Conservation (phyloP, 2,113 vertebrate genomes). For the Brachyhypopomus gauderio region DNA sequence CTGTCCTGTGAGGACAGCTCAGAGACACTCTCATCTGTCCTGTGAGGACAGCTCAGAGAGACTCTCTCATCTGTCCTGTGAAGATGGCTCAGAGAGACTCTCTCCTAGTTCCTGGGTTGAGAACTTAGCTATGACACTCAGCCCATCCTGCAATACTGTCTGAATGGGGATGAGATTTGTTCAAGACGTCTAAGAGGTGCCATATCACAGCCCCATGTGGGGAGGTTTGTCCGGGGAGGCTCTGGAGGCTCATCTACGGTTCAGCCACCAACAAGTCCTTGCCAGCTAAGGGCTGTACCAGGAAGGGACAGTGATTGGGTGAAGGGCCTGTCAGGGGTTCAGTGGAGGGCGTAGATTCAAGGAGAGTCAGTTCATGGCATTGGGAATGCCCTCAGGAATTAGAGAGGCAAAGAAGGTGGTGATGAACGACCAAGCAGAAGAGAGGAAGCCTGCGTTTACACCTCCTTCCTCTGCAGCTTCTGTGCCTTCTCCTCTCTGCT, state of each 20-base stretch:
- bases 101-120: neutral
- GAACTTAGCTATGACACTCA: neutral
- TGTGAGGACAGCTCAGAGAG: neutral
- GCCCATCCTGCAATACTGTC: slow-evolving; percentile 7
- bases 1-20: neutral
- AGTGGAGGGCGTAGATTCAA: neutral
- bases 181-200: neutral
- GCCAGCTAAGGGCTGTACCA: neutral
- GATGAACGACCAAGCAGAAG: slow-evolving; percentile 94
- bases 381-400: slow-evolving; percentile 91
- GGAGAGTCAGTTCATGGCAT: slow-evolving; percentile 85
- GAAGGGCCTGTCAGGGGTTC: neutral
- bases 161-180: neutral
- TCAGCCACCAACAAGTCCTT: slow-evolving; percentile 3
- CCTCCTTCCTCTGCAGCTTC: slow-evolving; percentile 75
- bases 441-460: slow-evolving; percentile 84
- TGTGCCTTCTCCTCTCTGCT: slow-evolving; percentile 80
- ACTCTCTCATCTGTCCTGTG: too few relatives aligned
- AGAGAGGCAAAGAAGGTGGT: slow-evolving; percentile 96
- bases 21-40: too few relatives aligned
- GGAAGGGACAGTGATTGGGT: neutral
- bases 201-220: neutral
- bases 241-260: slow-evolving; percentile 10
- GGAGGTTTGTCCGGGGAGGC: neutral
- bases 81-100: neutral